Evolutionary conservation across 2,888 invertebrate genomes (phyloP), one percentile per base, ranked within the genome.

Genomic region (Diplolepis rosae): DNA sequence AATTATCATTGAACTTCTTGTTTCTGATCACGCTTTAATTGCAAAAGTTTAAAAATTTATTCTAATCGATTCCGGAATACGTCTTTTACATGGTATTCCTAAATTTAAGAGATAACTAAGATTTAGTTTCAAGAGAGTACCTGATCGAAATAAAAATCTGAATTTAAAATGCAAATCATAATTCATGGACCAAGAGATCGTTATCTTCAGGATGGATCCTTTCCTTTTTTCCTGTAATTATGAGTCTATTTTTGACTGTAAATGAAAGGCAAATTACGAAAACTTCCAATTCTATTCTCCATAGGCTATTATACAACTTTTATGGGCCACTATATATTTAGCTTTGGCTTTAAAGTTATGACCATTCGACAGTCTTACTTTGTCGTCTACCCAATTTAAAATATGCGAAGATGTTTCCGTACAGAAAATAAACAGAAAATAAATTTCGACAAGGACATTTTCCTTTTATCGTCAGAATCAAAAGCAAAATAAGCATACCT

Each of bases 151-250:
- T 39, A 24, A 61, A 61, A 61, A 61, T 61, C 61, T 61, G 15
- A 61, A 61, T 39, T 61, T 61, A 61, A 39, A 61, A 61, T 61
- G 39, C 61, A 61, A 4, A 61, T 32, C 61, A 61, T 24, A 39
- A 61, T 39, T n/a, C n/a, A 24, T n/a, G 39, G 27, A 50, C 11
- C 50, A 50, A 50, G 50, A 50, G 50, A 50, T 50, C 50, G 24
- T 27, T 50, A 27, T 50, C 50, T 61, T 22, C n/a, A 24, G 61
- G 35, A 61, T 61, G 18, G n/a, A 61, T 39, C 24, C 61, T 61
- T 61, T 24, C 39, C 61, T 61, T 39, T 61, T 61, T 61, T 61
- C 61, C 61, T 39, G 39, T 61, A 39, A 61, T 39, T 24, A 39
- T n/a, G 39, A 39, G 35, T 39, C n/a, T 45, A 2, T n/a, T 39